A percentile compares a stretch with the other conserved stretches of the same genome.
phyloP scores from a whole-genome alignment of 1,140 invertebrate genomes.

The Procambarus virginalis region DNA sequence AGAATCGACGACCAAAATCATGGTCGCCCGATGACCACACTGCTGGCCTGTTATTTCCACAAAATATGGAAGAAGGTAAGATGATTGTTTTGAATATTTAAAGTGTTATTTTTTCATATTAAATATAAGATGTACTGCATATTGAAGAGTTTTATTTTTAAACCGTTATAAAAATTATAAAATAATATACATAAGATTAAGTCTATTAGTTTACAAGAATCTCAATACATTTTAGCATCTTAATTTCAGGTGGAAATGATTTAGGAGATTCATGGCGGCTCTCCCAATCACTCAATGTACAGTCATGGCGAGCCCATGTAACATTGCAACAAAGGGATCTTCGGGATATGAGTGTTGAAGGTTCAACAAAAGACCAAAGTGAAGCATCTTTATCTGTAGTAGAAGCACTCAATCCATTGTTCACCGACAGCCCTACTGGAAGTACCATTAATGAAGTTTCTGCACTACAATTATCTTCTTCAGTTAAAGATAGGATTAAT shows the following conservation, averaged over 20 bases:
- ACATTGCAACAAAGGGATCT: constrained; percentile 57
- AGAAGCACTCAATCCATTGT: constrained; percentile 66
- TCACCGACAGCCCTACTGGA: constrained; percentile 32
- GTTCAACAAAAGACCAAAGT: neutral
- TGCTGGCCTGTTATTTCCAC: constrained; percentile 74
- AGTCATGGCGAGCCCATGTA: constrained; percentile 63
- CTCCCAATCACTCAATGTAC: constrained; percentile 62
- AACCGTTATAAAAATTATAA: too few relatives aligned
- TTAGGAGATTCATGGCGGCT: constrained; percentile 58
- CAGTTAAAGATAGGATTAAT: constrained; percentile 73
- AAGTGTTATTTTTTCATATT: too few relatives aligned
- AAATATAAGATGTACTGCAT: neutral
- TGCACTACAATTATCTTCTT: constrained; percentile 69
- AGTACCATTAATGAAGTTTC: constrained; percentile 45
- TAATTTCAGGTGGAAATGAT: constrained; percentile 39
- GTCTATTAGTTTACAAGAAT: neutral
- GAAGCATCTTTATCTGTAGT: constrained; percentile 21
- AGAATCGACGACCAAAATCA: constrained; percentile 81
- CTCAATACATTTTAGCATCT: constrained; percentile 9
- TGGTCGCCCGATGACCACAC: constrained; percentile 85
- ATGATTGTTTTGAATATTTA: too few relatives aligned
- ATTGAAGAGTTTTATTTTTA: neutral
- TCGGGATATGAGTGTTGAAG: constrained; percentile 21
- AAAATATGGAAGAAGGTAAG: constrained; percentile 49
- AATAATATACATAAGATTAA: neutral